Evolutionary conservation across 2,113 vertebrate species (phyloP).

Genomic region (Carassius auratus): DNA sequence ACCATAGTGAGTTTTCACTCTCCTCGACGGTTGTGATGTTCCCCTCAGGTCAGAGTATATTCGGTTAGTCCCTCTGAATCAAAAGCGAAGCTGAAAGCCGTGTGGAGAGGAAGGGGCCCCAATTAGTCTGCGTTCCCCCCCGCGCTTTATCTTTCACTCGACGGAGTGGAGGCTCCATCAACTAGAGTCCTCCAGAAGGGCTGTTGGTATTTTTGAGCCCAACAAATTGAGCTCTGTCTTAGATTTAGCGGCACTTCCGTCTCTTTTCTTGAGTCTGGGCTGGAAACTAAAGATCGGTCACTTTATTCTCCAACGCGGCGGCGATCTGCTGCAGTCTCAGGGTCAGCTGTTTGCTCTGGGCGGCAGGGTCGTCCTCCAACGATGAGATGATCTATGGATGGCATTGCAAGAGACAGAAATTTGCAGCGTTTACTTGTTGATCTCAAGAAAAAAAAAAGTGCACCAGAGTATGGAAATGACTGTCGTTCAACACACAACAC

Average conservation of each 20-base stretch:
- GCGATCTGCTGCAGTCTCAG: conserved; percentile 96
- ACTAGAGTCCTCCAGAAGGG: conserved; percentile 7
- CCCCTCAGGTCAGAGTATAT: conserved; percentile 6
- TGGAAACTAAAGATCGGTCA: conserved; percentile 87
- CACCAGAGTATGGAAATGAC: not conserved
- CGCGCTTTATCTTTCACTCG: not conserved
- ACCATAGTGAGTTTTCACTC: conserved; percentile 16
- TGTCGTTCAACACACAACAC: conserved; percentile 38
- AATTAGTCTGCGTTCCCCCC: not conserved
- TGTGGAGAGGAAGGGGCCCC: not conserved
- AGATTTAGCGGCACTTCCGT: not conserved
- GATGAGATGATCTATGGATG: conserved; percentile 88
- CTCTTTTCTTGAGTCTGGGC: conserved; percentile 21
- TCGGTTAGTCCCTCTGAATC: conserved; percentile 15
- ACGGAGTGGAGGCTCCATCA: not conserved
- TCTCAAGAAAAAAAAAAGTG: too few species aligned
- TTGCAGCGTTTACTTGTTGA: not conserved
- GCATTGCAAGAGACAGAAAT: not conserved
- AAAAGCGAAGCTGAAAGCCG: not conserved
- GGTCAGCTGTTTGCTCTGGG: conserved; percentile 96
- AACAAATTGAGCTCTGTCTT: not conserved
- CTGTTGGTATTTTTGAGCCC: not conserved
- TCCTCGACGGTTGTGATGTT: not conserved
- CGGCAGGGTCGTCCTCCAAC: conserved; percentile 92
- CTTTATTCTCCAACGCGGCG: conserved; percentile 95